Percentiles rank a stretch among this genome's conserved stretches.
phyloP scores from a whole-genome alignment of 2,888 invertebrate genomes.

The Prosopocoilus inquinatus region DNA sequence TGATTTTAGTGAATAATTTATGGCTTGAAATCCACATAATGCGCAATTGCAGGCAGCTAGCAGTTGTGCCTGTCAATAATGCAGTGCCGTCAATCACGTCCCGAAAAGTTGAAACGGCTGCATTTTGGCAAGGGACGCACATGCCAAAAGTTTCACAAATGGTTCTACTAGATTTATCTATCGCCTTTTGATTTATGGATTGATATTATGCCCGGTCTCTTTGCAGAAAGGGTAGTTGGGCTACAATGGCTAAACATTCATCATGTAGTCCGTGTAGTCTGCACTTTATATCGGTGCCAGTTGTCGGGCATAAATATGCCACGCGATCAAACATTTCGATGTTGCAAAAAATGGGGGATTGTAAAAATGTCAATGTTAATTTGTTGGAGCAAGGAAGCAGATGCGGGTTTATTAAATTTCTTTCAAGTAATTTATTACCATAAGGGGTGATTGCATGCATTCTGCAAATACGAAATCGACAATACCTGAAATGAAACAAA shows the following conservation, averaged over 20 bases:
- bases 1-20: no score
- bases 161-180: conserved; percentile 46
- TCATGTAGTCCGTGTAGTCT: conserved; percentile 35
- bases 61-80: conserved; percentile 24
- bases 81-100: conserved; percentile 32
- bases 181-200: conserved; percentile 50
- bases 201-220: conserved; percentile 48
- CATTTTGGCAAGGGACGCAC: conserved; percentile 34
- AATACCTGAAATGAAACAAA: no score
- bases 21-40: conserved; percentile 16
- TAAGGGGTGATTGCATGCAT: conserved; percentile 14
- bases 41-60: conserved; percentile 22
- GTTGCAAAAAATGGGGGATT: conserved; percentile 43
- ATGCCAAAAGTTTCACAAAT: conserved; percentile 39
- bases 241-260: conserved; percentile 46
- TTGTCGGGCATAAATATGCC: conserved; percentile 50
- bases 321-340: conserved; percentile 39
- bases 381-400: conserved; percentile 47
- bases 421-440: conserved; percentile 29
- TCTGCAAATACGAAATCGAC: background rate
- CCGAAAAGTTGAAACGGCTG: conserved; percentile 30
- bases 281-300: conserved; percentile 38
- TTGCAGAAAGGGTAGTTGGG: conserved; percentile 43
- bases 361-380: conserved; percentile 50
- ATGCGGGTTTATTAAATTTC: conserved; percentile 45